Base-by-base conservation (phyloP, 2,113 vertebrate species). In the Hippocampus mohnikei region DNA sequence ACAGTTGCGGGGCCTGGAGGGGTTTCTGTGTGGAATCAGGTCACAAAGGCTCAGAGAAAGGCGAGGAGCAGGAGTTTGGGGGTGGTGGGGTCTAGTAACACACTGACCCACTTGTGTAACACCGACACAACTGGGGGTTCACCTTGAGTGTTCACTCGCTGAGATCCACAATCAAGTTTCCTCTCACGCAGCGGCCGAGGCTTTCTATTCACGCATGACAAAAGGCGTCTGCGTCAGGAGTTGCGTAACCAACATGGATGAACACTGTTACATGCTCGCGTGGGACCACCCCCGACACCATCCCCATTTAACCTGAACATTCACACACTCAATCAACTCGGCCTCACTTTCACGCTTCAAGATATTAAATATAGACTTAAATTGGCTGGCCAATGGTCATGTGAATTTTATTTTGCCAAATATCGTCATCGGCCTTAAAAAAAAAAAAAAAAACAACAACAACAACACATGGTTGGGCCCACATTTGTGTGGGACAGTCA, bases 21-120 rank as follows among this genome's bases (percentile, higher is more conserved):
- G 72, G 76, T 78, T 16, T 76, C n/a, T 56, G 1, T 27, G 50
- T 25, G 65, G 25, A 95, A 95, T 90, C 94, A 94, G 94, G 94
- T 94, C 93, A 92, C 27, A 88, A 87, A 83, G 84, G 89, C 85
- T 12, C 42, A 44, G 13, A 13, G 42, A 44, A 37, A 37, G 75
- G 88, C 90, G 91, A 21, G 29, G 58, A 37, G 29, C 12, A 21
- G 88, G 81, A 78, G 80, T 50, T 29, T 37, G 33, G 33, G 33
- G 33, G 82, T 72, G 88, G 81, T 79, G 79, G 69, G 23, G 75
- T 88, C 87, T 84, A 83, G 86, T 82, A 86, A 92, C 90, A 94
- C 91, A 92, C 89, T 95, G 94, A 95, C 96, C 94, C 93, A 96
- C 90, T 94, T 95, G 78, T 29, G 41, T 64, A 71, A 13, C 16